These are phyloP conservation scores for Drosophila murphyi DNA, from an alignment of 1,140 invertebrate genomes.

Conservation along the genomic window DNA sequence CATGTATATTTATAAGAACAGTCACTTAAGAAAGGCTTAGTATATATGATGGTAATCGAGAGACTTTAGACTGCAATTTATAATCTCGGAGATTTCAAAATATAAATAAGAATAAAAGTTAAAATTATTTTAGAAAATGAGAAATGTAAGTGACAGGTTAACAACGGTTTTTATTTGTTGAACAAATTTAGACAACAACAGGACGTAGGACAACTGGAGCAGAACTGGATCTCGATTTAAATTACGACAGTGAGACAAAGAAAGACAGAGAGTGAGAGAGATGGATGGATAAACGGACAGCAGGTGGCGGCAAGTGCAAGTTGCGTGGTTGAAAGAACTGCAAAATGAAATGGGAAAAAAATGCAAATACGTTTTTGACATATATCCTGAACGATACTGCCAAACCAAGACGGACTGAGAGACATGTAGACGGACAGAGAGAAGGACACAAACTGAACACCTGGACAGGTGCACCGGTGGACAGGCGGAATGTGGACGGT, in stretches of 20 bases:
- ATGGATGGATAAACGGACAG: background rate
- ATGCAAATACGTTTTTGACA: conserved; percentile 73
- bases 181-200: background rate
- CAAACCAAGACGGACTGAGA: conserved; percentile 16
- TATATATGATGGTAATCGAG: no score
- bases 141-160: no score
- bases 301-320: conserved; percentile 33
- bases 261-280: background rate
- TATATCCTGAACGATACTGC: conserved; percentile 49
- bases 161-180: no score
- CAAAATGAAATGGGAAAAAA: conserved; percentile 20
- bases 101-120: no score
- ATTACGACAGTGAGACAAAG: conserved; percentile 42
- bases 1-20: no score
- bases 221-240: conserved; percentile 50
- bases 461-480: background rate
- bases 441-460: no score
- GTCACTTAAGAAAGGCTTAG: no score
- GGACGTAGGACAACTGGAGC: background rate
- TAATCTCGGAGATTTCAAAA: no score
- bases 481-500: conserved; percentile 3
- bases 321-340: background rate
- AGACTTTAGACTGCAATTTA: no score
- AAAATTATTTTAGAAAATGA: no score
- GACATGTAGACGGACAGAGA: conserved; percentile 2